These are phyloP conservation scores for Patiria pectinifera DNA, from an alignment of 53 echinoderm and acorn worm genomes.

Conservation along the genomic window DNA sequence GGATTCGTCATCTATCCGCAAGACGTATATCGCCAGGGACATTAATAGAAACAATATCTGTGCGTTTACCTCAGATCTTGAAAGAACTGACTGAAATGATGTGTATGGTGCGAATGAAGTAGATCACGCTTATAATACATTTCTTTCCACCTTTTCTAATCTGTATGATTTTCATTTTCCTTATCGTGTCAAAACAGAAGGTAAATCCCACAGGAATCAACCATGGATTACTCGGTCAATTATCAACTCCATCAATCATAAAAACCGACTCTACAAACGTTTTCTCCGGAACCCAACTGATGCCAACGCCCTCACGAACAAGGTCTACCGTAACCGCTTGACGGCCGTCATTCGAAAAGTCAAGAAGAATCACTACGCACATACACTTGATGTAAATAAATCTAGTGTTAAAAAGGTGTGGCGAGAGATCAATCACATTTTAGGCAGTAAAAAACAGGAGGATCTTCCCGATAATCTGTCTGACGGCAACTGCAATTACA, in stretches of 20 bases:
- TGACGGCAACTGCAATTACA: not conserved
- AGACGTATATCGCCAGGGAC: conserved; percentile 5
- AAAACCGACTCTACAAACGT: not conserved
- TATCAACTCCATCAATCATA: not conserved
- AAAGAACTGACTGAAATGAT: not conserved
- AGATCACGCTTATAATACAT: not conserved
- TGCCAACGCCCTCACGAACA: not conserved
- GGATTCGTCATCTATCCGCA: not conserved
- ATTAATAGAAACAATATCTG: not conserved
- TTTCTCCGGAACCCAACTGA: conserved; percentile 14
- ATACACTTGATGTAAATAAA: too few species aligned
- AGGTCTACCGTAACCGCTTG: too few species aligned
- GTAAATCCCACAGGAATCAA: not conserved
- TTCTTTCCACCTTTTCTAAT: not conserved
- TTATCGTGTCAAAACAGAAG: not conserved
- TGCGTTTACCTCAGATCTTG: conserved; percentile 16
- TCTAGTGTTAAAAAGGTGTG: not conserved
- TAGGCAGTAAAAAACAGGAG: not conserved
- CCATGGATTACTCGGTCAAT: conserved; percentile 12
- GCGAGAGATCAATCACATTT: conserved; percentile 20
- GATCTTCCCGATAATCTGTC: not conserved
- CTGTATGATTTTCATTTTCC: not conserved
- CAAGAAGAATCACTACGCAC: too few species aligned
- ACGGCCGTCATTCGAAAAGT: too few species aligned
- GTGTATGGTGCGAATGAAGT: not conserved